Percentiles rank a stretch among this genome's conserved stretches.
Conservation (phyloP, 2,888 invertebrate species). For the Drosophila conformis region DNA sequence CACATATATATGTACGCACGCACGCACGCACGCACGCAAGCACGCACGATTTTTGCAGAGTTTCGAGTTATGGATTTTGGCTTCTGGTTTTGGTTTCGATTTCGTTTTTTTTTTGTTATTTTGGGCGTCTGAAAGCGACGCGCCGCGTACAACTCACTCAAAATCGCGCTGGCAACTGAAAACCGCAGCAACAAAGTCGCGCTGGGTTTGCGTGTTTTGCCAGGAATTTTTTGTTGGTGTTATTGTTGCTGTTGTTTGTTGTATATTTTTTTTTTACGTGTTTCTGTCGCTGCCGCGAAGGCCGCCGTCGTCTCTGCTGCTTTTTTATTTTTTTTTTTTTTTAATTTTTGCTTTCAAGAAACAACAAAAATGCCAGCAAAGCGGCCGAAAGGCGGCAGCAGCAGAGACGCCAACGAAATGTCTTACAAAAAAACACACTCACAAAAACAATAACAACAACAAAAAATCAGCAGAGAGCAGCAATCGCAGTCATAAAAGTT, state of each 20-base stretch:
- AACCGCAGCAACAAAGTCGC: slow-evolving; percentile 78
- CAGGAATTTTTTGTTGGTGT: slow-evolving; percentile 61
- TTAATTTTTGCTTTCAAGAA: slow-evolving; percentile 75
- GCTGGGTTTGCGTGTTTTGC: slow-evolving; percentile 75
- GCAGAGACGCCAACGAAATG: slow-evolving; percentile 42
- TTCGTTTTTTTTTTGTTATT: slow-evolving; percentile 5
- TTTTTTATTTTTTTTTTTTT: slow-evolving; percentile 49
- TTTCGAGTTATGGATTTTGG: slow-evolving; percentile 17
- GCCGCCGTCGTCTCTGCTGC: slow-evolving; percentile 20
- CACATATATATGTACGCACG: slow-evolving; percentile 7
- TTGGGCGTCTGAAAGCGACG: slow-evolving; percentile 46
- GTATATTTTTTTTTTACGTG: slow-evolving; percentile 48
- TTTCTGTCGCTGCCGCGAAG: slow-evolving; percentile 36
- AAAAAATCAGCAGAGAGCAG: slow-evolving; percentile 11
- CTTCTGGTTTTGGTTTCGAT: slow-evolving; percentile 17
- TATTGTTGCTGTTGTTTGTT: slow-evolving; percentile 39
- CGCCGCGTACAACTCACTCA: slow-evolving; percentile 83
- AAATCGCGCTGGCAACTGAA: slow-evolving; percentile 85
- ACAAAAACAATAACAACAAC: slow-evolving; percentile 18
- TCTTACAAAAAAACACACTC: slow-evolving; percentile 21
- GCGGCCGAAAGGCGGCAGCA: slow-evolving; percentile 19
- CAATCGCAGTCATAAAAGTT: slow-evolving; percentile 31
- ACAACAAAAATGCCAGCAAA: slow-evolving; percentile 46
- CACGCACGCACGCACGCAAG: slow-evolving; percentile 16
- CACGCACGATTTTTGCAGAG: slow-evolving; percentile 26